These are phyloP conservation scores for Eumeta japonica DNA, from an alignment of 1,140 invertebrate species.

Conservation along the genomic window DNA sequence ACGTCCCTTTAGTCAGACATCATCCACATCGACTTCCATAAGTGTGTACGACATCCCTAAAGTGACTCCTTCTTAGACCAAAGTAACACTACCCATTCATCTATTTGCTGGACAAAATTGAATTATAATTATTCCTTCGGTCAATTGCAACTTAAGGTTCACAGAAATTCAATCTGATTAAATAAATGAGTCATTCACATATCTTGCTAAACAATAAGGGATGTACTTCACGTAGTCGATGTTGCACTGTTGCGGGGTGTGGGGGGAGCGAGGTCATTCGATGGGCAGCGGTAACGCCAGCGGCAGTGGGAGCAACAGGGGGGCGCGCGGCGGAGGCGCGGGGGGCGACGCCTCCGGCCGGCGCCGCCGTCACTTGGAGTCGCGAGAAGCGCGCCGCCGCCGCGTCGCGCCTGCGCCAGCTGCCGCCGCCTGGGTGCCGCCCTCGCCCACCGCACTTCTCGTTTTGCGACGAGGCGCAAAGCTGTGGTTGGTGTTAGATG, in stretches of 20 bases:
- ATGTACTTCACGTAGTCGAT: too few relatives aligned
- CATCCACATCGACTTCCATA: too few relatives aligned
- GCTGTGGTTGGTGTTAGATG: slow-evolving; percentile 12
- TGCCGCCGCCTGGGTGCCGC: slow-evolving; percentile 20
- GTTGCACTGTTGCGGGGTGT: slow-evolving; percentile 11
- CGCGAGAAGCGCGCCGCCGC: slow-evolving; percentile 56
- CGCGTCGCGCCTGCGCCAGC: slow-evolving; percentile 26
- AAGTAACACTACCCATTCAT: too few relatives aligned
- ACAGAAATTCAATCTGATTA: slow-evolving; percentile 7
- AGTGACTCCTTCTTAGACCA: too few relatives aligned
- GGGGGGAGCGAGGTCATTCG: slow-evolving; percentile 6
- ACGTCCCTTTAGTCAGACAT: too few relatives aligned
- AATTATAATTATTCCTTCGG: too few relatives aligned
- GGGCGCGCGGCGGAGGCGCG: slow-evolving; percentile 16
- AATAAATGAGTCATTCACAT: slow-evolving; percentile 7
- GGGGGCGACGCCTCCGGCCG: slow-evolving; percentile 39
- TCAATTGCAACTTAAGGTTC: too few relatives aligned
- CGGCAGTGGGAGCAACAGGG: slow-evolving; percentile 26
- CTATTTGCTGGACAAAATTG: too few relatives aligned
- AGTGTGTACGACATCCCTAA: too few relatives aligned
- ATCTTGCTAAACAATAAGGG: too few relatives aligned
- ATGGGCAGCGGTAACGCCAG: slow-evolving; percentile 11
- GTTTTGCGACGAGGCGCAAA: slow-evolving; percentile 59
- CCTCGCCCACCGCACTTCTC: slow-evolving; percentile 58
- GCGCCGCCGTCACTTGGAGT: slow-evolving; percentile 65